Evolutionary conservation across 2,797 vertebrate genomes (phyloP), one percentile per base, ranked within the genome.

Genomic region (Sebastes kiyomatsui): DNA sequence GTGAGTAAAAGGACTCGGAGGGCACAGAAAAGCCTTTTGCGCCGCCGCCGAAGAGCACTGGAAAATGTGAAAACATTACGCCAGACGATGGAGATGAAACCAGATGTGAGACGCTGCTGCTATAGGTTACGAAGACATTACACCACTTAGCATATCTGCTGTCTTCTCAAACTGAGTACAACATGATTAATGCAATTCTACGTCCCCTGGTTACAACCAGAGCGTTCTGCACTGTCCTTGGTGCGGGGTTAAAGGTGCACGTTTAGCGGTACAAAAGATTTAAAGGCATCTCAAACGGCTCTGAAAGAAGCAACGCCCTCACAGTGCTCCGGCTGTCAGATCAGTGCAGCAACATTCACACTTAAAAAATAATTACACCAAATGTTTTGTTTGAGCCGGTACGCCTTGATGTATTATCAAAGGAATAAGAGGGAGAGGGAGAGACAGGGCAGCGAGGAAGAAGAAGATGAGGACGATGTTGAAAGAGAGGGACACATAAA

Each of bases 331-430:
- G 70, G 52, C 86, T 70, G 77, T 87, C 78, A 76, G 76, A 87
- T 83, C 79, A 67, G 14, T 59, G 71, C 46, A 82, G 72, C 70
- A 83, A 64, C 87, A 80, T 59, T 22, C 69, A 71, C 81, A 84
- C 80, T 90, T 60, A 79, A 72, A 82, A 94, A 93, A 92, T 84
- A 90, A 94, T 92, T 93, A 93, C 32, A 84, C 52, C 14, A 80
- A 89, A 84, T 88, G 84, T 91, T 94, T 92, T 86, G 77, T 93
- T 86, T 80, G 83, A 93, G 85, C 38, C 84, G 25, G 76, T 60
- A 65, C 5, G 55, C 89, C 87, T 91, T 94, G 87, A 95, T 91
- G 90, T 90, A 72, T 88, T 92, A 93, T 94, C 92, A 95, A 94
- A 94, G 83, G 86, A 81, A 58, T 49, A n/a, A 59, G 60, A 16